Evolutionary conservation across 2,113 vertebrate genomes (phyloP), one percentile per base, ranked within the genome.

Genomic region (Laticauda laticaudata): DNA sequence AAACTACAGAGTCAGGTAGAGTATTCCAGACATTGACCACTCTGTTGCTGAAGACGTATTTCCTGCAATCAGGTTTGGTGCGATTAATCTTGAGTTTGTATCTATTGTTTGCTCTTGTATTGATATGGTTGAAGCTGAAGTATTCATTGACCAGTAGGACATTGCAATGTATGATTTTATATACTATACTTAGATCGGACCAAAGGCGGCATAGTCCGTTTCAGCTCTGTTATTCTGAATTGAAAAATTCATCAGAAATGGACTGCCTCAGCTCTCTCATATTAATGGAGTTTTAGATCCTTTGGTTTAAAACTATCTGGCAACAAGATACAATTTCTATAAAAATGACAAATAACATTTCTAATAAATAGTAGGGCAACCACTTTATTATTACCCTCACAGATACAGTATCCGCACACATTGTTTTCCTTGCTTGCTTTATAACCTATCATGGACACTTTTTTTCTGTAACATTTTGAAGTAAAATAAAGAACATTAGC

Each of bases 401-500:
- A 91, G 56, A 69, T 92, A 20, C 92, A 92, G 57, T 95, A 91
- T 88, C 93, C 57, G 94, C 96, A 55, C 92, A 90, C 94, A 94
- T 54, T 94, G 20, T 92, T 95, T 97, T 96, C 53, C 85, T 87
- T 92, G 75, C 92, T 96, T 96, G 91, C 93, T 94, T 90, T 95
- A 88, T 93, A 97, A 97, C 97, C 93, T 94, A 95, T 96, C 96
- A 97, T 69, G 24, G 86, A 93, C 53, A 55, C 5, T 95, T 95
- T 96, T 97, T 96, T 96, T 97, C 89, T 94, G 92, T 96, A 96
- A 96, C 94, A 96, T 96, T 96, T 96, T 94, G 91, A 97, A 97
- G 95, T 96, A 98, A 98, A 98, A 96, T 96, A 97, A 95, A 97
- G 94, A 97, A 97, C 96, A 98, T 97, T 97, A 96, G 92, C 96